Evolutionary conservation across 2,113 vertebrate genomes (phyloP).

Genomic region (Trichechus manatus): DNA sequence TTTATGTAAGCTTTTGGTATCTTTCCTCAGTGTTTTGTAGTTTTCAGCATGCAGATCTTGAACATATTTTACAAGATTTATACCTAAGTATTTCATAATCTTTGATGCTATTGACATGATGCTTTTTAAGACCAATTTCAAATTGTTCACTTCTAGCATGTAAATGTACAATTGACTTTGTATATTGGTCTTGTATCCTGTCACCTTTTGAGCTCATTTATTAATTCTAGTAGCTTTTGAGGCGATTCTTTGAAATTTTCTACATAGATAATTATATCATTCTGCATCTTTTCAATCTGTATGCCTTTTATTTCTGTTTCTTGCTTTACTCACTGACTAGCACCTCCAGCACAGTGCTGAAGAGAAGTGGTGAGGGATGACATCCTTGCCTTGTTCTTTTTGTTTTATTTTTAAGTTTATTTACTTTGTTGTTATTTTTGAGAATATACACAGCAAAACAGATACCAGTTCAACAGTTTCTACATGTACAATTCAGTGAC

Average conservation of each 20-base stretch:
- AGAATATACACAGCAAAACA: neutral
- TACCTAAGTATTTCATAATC: neutral
- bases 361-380: neutral
- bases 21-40: neutral
- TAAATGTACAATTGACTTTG: neutral
- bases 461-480: neutral
- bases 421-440: neutral
- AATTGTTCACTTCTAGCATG: neutral
- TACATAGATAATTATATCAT: neutral
- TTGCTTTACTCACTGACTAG: neutral
- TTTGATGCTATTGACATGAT: neutral
- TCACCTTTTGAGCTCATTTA: neutral
- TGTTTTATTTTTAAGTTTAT: neutral
- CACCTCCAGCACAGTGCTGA: neutral
- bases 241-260: neutral
- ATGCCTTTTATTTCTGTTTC: neutral
- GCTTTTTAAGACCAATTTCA: neutral
- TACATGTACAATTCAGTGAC: neutral
- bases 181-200: neutral
- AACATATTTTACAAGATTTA: conserved; percentile 10
- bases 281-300: neutral
- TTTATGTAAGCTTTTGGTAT: neutral
- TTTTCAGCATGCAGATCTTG: neutral
- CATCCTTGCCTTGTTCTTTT: neutral
- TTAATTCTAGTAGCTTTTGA: neutral